Percentiles rank a stretch among this genome's conserved stretches.
Evolutionary conservation across 2,888 invertebrate genomes (phyloP).

Genomic region (Eupithecia subumbrata): DNA sequence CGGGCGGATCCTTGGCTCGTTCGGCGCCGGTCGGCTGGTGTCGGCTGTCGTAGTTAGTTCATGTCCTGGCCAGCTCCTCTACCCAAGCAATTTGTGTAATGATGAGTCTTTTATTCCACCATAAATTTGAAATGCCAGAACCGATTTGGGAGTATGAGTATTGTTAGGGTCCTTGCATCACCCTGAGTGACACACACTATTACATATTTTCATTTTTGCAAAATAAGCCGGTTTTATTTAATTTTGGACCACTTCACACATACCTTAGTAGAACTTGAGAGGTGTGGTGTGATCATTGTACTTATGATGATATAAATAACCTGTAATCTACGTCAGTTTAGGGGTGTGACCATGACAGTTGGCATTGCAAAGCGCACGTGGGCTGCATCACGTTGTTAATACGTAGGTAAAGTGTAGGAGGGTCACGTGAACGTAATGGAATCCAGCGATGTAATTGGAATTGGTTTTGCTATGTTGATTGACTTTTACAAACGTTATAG

Average conservation of each 20-base stretch:
- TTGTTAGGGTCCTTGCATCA: too few species aligned
- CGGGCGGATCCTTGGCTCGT: too few species aligned
- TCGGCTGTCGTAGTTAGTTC: too few species aligned
- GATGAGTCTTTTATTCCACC: too few species aligned
- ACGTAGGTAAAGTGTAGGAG: neutral
- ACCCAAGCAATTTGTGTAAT: too few species aligned
- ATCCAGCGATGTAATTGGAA: neutral
- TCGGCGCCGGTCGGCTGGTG: too few species aligned
- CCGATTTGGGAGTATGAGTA: too few species aligned
- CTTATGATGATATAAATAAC: neutral
- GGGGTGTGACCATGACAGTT: slow-evolving; percentile 60
- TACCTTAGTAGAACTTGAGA: neutral
- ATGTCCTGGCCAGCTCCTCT: too few species aligned
- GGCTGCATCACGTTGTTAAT: slow-evolving; percentile 17
- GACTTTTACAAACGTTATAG: neutral
- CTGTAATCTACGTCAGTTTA: slow-evolving; percentile 41
- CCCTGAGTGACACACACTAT: too few species aligned
- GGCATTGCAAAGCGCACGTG: slow-evolving; percentile 53
- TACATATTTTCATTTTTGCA: too few species aligned
- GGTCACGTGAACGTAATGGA: slow-evolving; percentile 8
- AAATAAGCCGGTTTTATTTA: neutral
- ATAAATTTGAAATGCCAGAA: too few species aligned
- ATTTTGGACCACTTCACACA: neutral
- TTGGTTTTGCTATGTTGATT: neutral
- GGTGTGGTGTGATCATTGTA: neutral